Conservation (phyloP, 1,140 invertebrate genomes). For the Euwallacea fornicatus region DNA sequence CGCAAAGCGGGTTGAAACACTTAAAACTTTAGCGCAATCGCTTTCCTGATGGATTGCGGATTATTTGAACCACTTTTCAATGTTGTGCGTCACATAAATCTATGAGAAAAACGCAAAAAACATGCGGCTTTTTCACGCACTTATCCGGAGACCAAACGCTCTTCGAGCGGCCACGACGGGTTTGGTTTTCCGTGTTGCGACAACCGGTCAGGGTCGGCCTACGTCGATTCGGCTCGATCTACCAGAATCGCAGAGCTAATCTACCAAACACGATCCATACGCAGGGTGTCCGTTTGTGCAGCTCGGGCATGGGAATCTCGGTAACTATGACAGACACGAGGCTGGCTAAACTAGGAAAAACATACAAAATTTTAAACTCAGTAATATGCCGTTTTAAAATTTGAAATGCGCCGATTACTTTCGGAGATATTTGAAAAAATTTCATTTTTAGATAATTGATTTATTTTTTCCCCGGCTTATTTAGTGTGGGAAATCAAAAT, state of each 20-base stretch:
- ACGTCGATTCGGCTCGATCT: not conserved
- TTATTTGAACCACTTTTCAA: conserved; percentile 37
- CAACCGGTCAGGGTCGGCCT: conserved; percentile 37
- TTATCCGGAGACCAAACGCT: conserved; percentile 25
- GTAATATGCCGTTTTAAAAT: too few species aligned
- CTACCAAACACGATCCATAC: not conserved
- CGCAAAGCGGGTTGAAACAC: conserved; percentile 21
- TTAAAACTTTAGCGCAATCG: conserved; percentile 1
- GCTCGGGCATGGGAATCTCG: too few species aligned
- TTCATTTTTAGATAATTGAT: too few species aligned
- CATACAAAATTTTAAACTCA: too few species aligned
- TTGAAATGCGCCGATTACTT: too few species aligned
- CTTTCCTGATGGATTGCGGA: conserved; percentile 9
- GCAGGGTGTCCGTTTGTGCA: too few species aligned
- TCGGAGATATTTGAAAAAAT: too few species aligned
- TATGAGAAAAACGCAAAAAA: conserved; percentile 26
- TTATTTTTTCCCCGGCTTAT: too few species aligned
- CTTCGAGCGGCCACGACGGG: conserved; percentile 37
- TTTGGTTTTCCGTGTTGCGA: conserved; percentile 47
- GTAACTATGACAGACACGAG: too few species aligned
- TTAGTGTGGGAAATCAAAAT: too few species aligned
- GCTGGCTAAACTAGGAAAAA: too few species aligned
- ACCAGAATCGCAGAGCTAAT: not conserved
- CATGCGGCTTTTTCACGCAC: conserved; percentile 39
- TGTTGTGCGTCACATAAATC: conserved; percentile 36